Conservation (phyloP, 2,113 vertebrate genomes). For the Albula glossodonta region DNA sequence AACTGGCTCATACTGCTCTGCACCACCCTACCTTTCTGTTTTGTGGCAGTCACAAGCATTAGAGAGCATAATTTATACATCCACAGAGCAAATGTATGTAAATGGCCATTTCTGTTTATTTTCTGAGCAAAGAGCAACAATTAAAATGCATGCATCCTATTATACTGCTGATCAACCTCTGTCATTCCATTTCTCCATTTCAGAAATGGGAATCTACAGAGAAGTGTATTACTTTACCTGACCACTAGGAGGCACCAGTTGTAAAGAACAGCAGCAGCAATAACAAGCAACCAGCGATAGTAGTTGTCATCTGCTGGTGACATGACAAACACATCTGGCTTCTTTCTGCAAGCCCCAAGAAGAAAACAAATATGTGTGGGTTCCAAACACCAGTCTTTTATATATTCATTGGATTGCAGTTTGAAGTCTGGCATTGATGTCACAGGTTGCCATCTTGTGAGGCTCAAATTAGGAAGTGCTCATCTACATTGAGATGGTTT, state of each 20-base stretch:
- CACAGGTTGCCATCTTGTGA: not conserved
- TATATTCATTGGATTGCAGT: not conserved
- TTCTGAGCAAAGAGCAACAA: no score
- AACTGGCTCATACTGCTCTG: not conserved
- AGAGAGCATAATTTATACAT: not conserved
- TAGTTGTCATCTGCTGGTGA: slow-evolving; percentile 85
- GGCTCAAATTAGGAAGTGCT: not conserved
- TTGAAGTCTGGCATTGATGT: not conserved
- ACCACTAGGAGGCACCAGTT: slow-evolving; percentile 89
- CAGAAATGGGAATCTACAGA: not conserved
- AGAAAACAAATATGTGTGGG: slow-evolving; percentile 28
- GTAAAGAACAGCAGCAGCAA: slow-evolving; percentile 84
- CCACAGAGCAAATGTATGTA: no score
- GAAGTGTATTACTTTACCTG: slow-evolving; percentile 71
- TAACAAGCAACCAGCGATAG: slow-evolving; percentile 86
- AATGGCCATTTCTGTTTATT: no score
- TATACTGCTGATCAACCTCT: not conserved
- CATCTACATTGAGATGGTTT: not conserved
- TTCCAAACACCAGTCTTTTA: no score
- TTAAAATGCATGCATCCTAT: no score
- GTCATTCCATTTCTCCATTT: no score
- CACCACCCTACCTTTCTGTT: not conserved
- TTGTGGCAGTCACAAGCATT: not conserved
- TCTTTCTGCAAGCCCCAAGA: slow-evolving; percentile 61
- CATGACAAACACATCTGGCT: slow-evolving; percentile 74